Base-by-base conservation (phyloP, 2,888 invertebrate genomes). In the Taenaris catops region DNA sequence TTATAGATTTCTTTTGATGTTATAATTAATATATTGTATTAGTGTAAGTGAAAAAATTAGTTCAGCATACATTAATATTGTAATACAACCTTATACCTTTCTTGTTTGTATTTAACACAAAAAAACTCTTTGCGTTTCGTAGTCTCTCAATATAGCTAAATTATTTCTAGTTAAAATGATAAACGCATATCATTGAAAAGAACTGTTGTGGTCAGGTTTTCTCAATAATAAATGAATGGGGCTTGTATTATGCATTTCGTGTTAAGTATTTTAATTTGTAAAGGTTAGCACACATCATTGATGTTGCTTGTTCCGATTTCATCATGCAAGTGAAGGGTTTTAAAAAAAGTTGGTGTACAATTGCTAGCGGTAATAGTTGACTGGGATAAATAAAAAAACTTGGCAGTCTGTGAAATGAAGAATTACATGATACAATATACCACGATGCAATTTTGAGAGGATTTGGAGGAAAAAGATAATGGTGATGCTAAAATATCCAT, bases 1-100 rank as follows among this genome's bases (percentile, higher is more conserved):
- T 54, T 72, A 72, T 81, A 83, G 81, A 78, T 69, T 83, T 84
- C 83, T 76, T 84, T 84, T 71, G 72, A 80, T 83, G 79, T 84
- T 76, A 64, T 63, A 65, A 68, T 75, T 76, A 74, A 74, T 76
- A 76, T 81, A 81, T 75, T 74, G 63, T 72, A 66, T 63, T 73
- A 80, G 76, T 56, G 78, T 83, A 84, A 83, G 83, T 74, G 75
- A 63, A 63, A 70, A 9, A 75, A 79, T 80, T 81, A 70, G 69
- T 75, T 83, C 68, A 58, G 61, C 66, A 44, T 42, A 63, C 62
- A 63, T 57, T 68, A 69, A 71, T 76, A n/a, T 72, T 68, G 56
- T 67, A 67, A 52, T 51, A n/a, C n/a, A n/a, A 50, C 49, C 41
- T 60, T 59, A 63, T 60, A 63, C 56, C 55, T 65, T 63, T 64